Evolutionary conservation across 2,113 vertebrate species (phyloP).

Genomic region (Poeciliopsis retropinna): DNA sequence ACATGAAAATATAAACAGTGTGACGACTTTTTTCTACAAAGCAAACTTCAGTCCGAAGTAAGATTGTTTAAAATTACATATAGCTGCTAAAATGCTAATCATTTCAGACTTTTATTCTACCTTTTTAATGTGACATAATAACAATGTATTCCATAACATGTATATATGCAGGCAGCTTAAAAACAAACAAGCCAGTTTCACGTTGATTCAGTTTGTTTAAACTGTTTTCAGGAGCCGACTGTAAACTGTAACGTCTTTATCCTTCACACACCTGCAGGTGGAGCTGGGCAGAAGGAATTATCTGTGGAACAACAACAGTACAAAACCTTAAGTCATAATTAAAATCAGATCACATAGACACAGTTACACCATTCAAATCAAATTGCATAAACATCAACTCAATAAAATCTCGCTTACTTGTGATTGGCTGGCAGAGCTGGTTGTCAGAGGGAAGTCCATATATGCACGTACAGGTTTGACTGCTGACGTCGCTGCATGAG

Average conservation of each 20-base stretch:
- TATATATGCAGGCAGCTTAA: too few species aligned
- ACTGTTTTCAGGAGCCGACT: neutral
- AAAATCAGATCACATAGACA: neutral
- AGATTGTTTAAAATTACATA: too few species aligned
- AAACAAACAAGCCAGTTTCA: neutral
- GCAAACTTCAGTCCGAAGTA: too few species aligned
- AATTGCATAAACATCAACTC: too few species aligned
- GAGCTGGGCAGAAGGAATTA: neutral
- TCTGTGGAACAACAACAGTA: constrained; percentile 16
- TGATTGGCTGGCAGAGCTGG: constrained; percentile 41
- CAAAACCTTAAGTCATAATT: neutral
- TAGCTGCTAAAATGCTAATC: too few species aligned
- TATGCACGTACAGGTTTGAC: constrained; percentile 53
- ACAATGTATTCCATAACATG: too few species aligned
- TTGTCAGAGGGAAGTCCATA: constrained; percentile 39
- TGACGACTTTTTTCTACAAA: too few species aligned
- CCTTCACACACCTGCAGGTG: neutral
- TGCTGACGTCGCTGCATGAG: constrained; percentile 22
- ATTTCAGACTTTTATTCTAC: too few species aligned
- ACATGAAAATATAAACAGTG: neutral
- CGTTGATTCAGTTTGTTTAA: neutral
- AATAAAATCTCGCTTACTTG: constrained; percentile 33
- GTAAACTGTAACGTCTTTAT: neutral
- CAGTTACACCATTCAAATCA: neutral
- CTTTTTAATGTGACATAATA: too few species aligned